Conservation (phyloP, 2,113 vertebrate genomes). For the Microcebus murinus region DNA sequence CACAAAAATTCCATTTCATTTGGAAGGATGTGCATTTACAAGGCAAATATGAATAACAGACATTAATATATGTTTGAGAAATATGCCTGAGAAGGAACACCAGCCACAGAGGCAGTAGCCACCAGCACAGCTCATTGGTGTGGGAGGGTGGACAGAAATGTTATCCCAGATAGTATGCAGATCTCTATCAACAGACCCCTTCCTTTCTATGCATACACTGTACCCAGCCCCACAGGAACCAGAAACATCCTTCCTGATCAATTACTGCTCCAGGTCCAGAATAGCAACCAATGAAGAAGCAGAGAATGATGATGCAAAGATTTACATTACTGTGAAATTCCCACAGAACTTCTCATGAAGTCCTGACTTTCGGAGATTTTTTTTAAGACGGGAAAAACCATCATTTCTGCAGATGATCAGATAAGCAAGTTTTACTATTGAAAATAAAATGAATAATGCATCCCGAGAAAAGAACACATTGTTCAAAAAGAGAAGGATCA, state of each 20-base stretch:
- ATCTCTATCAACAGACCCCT: background rate
- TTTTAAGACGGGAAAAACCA: background rate
- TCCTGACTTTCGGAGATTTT: background rate
- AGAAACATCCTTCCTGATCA: background rate
- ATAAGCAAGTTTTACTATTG: conserved; percentile 29
- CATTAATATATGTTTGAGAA: background rate
- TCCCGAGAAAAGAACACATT: background rate
- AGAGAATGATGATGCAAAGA: background rate
- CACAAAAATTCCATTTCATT: background rate
- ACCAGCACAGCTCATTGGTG: background rate
- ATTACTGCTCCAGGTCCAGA: background rate
- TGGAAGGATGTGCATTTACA: background rate
- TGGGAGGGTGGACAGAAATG: background rate
- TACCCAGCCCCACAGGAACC: background rate
- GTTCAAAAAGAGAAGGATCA: background rate
- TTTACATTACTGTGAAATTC: background rate
- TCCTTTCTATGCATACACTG: background rate
- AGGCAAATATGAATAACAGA: background rate
- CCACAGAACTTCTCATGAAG: background rate
- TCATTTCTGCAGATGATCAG: background rate
- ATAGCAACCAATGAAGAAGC: background rate
- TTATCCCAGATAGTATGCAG: background rate
- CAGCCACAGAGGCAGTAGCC: background rate
- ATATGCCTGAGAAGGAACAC: background rate
- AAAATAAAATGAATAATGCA: conserved; percentile 26